Evolutionary conservation across 2,888 invertebrate genomes (phyloP), one percentile per base, ranked within the genome.

Genomic region (Napeogenes inachia): DNA sequence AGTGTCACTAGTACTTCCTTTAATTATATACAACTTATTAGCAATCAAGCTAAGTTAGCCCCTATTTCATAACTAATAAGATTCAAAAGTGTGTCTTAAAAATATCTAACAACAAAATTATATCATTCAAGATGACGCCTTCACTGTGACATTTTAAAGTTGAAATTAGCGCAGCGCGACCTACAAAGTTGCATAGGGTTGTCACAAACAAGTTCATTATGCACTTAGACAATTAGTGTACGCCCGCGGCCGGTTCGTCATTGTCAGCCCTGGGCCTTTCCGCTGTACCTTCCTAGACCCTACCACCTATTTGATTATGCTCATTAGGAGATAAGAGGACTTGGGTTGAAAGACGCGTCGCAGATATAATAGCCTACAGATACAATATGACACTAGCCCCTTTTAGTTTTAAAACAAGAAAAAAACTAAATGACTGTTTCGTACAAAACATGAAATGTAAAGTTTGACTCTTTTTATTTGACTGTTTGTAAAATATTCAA

Each of bases 181-280:
- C 70, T 72, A 67, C 71, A 72, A 77, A 78, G 72, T 75, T 75
- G 70, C 71, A 72, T 76, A 85, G 82, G 85, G 85, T 77, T 85
- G 82, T 77, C 78, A 75, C 79, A 79, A 83, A 87, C 79, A 87
- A 87, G 87, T 87, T 88, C 81, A 87, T 89, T 89, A 89, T 87
- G 80, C 87, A 89, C 89, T 89, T 89, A 88, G 82, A 88, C 87
- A 89, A 89, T 89, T 87, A 89, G 82, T 88, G 89, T 87, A 87
- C 79, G 83, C 87, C 78, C 68, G 79, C 74, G 78, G 84, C 76
- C 72, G 69, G 70, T 72, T 71, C 64, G 74, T 73, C 80, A 77
- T 76, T 80, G 79, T 79, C 77, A 77, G 77, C 85, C 82, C 77
- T 78, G 73, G 76, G 84, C 81, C 75, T 71, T 87, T 86, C 87